phyloP scores from a whole-genome alignment of 2,113 vertebrate species.

The Calonectris borealis region DNA sequence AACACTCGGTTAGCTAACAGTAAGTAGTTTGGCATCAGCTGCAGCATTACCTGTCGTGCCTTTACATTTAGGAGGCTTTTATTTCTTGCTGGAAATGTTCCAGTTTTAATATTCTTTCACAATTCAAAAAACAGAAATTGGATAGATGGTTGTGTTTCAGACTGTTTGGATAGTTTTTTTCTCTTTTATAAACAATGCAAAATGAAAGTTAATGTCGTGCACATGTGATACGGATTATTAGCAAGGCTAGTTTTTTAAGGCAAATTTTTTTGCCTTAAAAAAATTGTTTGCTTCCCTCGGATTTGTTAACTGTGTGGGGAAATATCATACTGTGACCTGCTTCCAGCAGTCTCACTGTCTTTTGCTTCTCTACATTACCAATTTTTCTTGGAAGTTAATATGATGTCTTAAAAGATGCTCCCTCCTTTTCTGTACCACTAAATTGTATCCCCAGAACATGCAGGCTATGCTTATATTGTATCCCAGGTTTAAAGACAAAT shows the following conservation, averaged over 20 bases:
- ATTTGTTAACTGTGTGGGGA: neutral
- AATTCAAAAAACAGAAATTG: neutral
- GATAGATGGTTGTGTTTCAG: neutral
- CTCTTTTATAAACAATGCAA: neutral
- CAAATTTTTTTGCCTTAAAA: neutral
- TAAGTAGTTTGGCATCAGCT: neutral
- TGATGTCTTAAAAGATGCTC: neutral
- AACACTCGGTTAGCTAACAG: neutral
- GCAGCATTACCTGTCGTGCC: neutral
- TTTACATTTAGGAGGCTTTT: neutral
- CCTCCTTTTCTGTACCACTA: neutral
- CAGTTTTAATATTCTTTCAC: neutral
- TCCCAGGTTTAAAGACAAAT: neutral
- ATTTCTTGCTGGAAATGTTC: neutral
- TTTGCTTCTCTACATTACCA: neutral
- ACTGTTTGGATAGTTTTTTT: neutral
- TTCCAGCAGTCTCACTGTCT: neutral
- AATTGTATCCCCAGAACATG: neutral
- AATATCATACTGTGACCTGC: neutral
- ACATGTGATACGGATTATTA: neutral
- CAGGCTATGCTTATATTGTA: neutral
- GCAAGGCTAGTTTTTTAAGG: neutral
- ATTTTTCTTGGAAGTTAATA: neutral
- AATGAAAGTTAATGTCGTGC: neutral
- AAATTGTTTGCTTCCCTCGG: neutral